Base-by-base conservation (phyloP, 37 sponge, comb jelly and placozoan genomes). In the Cliona cf. orientalis region DNA sequence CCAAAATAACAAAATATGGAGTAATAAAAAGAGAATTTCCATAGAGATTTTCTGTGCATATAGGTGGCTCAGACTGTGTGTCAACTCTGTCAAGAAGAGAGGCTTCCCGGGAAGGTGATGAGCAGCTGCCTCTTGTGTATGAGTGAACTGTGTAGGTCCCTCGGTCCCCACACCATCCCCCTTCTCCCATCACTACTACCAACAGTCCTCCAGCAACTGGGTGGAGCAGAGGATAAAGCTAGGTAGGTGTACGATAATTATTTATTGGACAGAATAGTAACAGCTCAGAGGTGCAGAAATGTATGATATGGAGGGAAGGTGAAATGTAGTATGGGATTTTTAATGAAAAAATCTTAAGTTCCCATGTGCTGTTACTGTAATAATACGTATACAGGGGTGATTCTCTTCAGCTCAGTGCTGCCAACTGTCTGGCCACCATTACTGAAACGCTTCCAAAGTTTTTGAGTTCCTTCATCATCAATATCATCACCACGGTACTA, bases 371-470 rank as follows among this genome's bases (percentile, higher is more conserved):
- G 60, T 59, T 59, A 3, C 12, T 29, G 60, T 59, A 59, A 12
- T 59, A 25, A 9, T 14, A 49, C 14, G 53, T 22, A n/a, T 61
- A 61, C 63, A 61, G 63, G 22, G 25, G 26, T 22, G 85, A 29
- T 21, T 26, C 68, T 5, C 65, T 92, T 33, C 81, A 80, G 25
- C 9, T 82, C 17, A 66, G 74, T 84, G 80, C 93, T 5, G 64
- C 63, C 0, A 23, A 78, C 7, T 45, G 81, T 38, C 76, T 93
- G 1, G 40, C 29, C 9, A 64, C 57, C 11, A 57, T 87, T 11
- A 77, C 91, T n/a, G 31, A 74, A 17, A 46, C 58, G 17, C 73
- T 91, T 4, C 81, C 95, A 25, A 85, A 93, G 49, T 93, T 93
- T 59, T 71, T 93, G 71, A 86, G 91, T 58, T 79, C 91, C 1